Percentiles rank a stretch among this genome's conserved stretches.
phyloP scores from a whole-genome alignment of 1,140 invertebrate species.

The Listronotus oregonensis region DNA sequence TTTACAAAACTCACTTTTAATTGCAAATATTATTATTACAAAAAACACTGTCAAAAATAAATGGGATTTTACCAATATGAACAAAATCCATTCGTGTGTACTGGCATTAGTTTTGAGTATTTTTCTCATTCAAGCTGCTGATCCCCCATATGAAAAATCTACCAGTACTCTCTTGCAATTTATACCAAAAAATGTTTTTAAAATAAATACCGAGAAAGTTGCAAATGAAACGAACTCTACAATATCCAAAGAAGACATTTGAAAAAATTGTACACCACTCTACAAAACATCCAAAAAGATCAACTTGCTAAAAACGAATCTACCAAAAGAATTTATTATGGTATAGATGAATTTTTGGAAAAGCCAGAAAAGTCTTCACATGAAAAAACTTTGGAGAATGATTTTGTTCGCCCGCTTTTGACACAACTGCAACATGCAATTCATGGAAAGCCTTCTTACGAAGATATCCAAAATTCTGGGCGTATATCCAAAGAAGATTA shows the following conservation, averaged over 20 bases:
- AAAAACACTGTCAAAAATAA: slow-evolving; percentile 30
- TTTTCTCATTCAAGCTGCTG: slow-evolving; percentile 54
- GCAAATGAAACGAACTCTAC: background rate
- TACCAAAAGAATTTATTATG: slow-evolving; percentile 32
- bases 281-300: slow-evolving; percentile 17
- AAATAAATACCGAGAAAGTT: background rate
- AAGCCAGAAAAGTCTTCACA: slow-evolving; percentile 46
- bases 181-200: slow-evolving; percentile 18
- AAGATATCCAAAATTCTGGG: slow-evolving; percentile 16
- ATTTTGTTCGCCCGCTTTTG: slow-evolving; percentile 50
- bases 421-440: slow-evolving; percentile 47
- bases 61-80: slow-evolving; percentile 54
- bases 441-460: slow-evolving; percentile 38
- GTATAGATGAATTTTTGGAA: slow-evolving; percentile 42
- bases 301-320: slow-evolving; percentile 9
- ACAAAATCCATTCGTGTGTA: slow-evolving; percentile 52
- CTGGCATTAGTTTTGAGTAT: slow-evolving; percentile 53
- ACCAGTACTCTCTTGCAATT: slow-evolving; percentile 38
- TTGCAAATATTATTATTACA: no score
- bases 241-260: slow-evolving; percentile 12
- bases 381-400: slow-evolving; percentile 49
- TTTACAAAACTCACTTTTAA: no score
- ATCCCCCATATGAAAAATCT: slow-evolving; percentile 49
- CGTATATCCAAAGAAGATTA: slow-evolving; percentile 52
- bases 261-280: slow-evolving; percentile 10